Conservation (phyloP, 2,888 invertebrate genomes). For the Ennomos fuscantarius region DNA sequence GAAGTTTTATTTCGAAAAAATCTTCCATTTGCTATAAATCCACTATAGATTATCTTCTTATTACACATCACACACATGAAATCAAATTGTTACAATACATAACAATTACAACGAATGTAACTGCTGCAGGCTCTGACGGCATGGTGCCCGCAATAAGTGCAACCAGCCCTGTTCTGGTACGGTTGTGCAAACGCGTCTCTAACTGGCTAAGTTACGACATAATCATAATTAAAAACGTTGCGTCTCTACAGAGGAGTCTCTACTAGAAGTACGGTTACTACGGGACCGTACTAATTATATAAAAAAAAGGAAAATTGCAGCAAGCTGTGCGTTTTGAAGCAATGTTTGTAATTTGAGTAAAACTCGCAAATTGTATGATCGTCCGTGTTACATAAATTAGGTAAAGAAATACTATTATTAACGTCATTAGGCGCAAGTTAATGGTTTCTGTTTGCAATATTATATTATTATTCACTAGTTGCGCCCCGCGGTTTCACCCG, state of each 20-base stretch:
- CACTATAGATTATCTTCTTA: too few relatives aligned
- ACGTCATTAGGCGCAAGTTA: slow-evolving; percentile 5
- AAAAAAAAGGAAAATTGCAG: slow-evolving; percentile 11
- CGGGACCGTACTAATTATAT: slow-evolving; percentile 11
- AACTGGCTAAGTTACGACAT: slow-evolving; percentile 18
- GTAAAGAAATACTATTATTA: slow-evolving; percentile 1
- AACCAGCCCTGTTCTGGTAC: slow-evolving; percentile 27
- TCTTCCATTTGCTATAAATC: too few relatives aligned
- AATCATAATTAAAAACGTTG: slow-evolving; percentile 28
- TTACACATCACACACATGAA: too few relatives aligned
- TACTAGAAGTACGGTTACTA: slow-evolving; percentile 15
- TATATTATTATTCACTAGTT: background rate
- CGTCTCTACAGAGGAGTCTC: slow-evolving; percentile 23
- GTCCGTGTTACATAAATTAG: slow-evolving; percentile 11
- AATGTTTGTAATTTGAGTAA: slow-evolving; percentile 1
- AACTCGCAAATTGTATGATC: slow-evolving; percentile 6
- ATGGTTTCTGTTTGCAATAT: background rate
- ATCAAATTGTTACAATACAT: too few relatives aligned
- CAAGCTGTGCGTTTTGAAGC: slow-evolving; percentile 12
- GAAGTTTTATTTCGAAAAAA: too few relatives aligned
- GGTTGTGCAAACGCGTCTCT: slow-evolving; percentile 18
- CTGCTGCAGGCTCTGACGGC: background rate
- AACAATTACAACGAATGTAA: background rate
- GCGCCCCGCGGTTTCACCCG: too few relatives aligned
- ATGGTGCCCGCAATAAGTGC: slow-evolving; percentile 12